Evolutionary conservation across 2,888 invertebrate genomes (phyloP), one percentile per base, ranked within the genome.

Genomic region (Napeogenes sylphis): DNA sequence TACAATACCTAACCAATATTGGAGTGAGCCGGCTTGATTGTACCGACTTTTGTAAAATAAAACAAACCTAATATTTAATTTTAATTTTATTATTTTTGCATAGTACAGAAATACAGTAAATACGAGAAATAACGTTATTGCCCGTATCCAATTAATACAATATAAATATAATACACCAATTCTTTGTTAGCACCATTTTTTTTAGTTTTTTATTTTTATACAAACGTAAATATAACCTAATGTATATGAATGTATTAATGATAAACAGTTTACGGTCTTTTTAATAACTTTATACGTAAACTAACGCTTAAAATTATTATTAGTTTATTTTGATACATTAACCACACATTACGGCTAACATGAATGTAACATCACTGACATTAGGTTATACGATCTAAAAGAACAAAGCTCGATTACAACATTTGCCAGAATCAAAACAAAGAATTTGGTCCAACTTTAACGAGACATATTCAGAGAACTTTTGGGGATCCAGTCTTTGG

Each of bases 181-280:
- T 80, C 76, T 82, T 75, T 85, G 87, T 90, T 89, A 90, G 90
- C 90, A 90, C 88, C 87, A 83, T 87, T 86, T 90, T 86, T 89
- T 84, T 75, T 71, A 73, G 58, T 68, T 73, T 75, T 79, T 76
- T 76, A 71, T 72, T 71, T 71, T 79, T 87, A 84, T 86, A 82
- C 73, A 84, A 85, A 77, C 87, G 85, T 80, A 85, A 83, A 80
- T 80, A 80, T 85, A 85, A 86, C 83, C 88, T 87, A 88, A 84
- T 69, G 75, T 78, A 76, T 86, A 86, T 78, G 80, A 85, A 86
- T 85, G 83, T 82, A 84, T 81, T 79, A 77, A 77, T 77, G 78
- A 83, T 73, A 78, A 81, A 81, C 83, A 80, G 75, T 81, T 79
- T 70, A 84, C 73, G 82, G 86, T 87, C 84, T 88, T 87, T 84